A percentile compares a stretch with the other conserved stretches of the same genome.
These are phyloP conservation scores for Lepidonotus clava DNA, from an alignment of 2,888 invertebrate genomes.

Conservation along the genomic window DNA sequence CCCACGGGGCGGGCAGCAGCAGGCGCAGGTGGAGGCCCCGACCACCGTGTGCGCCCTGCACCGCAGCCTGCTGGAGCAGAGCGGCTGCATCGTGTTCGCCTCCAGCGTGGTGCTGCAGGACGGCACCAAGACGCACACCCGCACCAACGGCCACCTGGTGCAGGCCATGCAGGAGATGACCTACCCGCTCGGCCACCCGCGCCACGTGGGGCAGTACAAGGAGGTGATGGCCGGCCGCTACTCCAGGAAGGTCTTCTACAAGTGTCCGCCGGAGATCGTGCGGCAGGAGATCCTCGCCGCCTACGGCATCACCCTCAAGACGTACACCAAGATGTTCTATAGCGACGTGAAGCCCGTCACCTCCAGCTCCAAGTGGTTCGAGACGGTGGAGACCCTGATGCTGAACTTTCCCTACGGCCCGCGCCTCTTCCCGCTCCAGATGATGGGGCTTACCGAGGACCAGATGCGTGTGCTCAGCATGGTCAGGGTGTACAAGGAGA, in stretches of 20 bases:
- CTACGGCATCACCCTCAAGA: conserved; percentile 21
- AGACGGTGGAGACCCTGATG: conserved; percentile 46
- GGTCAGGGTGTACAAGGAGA: conserved; percentile 40
- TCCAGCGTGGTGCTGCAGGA: conserved; percentile 44
- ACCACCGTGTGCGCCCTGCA: conserved; percentile 6
- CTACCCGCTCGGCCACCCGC: conserved; percentile 28
- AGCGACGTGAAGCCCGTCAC: conserved; percentile 44
- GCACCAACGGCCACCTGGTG: conserved; percentile 42
- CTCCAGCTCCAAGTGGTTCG: conserved; percentile 48
- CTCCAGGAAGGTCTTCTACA: conserved; percentile 45
- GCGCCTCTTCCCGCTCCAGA: conserved; percentile 41
- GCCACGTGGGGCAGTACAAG: conserved; percentile 39
- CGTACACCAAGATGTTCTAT: conserved; percentile 44
- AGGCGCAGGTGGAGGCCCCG: background rate
- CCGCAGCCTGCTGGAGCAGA: conserved; percentile 29
- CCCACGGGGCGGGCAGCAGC: no score
- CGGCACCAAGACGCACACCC: conserved; percentile 42
- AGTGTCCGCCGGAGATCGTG: conserved; percentile 37
- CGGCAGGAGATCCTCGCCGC: conserved; percentile 25
- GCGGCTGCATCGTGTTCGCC: conserved; percentile 42
- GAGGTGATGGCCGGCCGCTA: conserved; percentile 46
- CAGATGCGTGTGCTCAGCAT: conserved; percentile 49
- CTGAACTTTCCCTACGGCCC: conserved; percentile 41
- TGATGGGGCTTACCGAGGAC: conserved; percentile 44
- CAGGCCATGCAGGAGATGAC: conserved; percentile 51